A percentile compares a stretch with the other conserved stretches of the same genome.
These are phyloP conservation scores for Heteronetta atricapilla DNA, from an alignment of 2,113 vertebrate genomes.

Conservation along the genomic window DNA sequence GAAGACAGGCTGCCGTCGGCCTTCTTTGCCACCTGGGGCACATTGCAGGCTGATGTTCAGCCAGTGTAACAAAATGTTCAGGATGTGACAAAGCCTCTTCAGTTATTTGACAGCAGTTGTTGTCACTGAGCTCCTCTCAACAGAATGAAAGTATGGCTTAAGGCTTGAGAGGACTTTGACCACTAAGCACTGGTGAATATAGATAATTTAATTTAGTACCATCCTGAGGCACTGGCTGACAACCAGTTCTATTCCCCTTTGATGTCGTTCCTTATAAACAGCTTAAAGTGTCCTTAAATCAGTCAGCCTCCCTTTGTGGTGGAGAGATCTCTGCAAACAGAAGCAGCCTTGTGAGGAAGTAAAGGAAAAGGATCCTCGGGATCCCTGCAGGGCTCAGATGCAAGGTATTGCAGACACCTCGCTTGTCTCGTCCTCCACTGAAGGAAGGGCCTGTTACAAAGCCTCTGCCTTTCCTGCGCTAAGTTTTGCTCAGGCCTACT, in stretches of 20 bases:
- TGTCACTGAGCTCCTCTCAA: not conserved
- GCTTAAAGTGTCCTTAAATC: not conserved
- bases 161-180: not conserved
- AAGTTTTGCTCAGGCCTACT: not conserved
- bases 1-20: not conserved
- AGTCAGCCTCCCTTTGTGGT: not conserved
- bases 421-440: not conserved
- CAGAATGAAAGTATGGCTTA: not conserved
- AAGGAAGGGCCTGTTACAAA: not conserved
- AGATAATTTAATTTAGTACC: not conserved
- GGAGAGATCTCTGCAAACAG: not conserved
- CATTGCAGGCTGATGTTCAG: not conserved
- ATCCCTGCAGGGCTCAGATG: not conserved
- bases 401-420: not conserved
- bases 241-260: not conserved
- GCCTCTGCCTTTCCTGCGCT: not conserved
- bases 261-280: not conserved
- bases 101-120: not conserved
- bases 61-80: not conserved
- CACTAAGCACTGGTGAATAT: not conserved
- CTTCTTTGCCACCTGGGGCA: not conserved
- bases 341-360: not conserved
- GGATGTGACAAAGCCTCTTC: not conserved
- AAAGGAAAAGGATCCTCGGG: not conserved
- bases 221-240: not conserved